A percentile compares a stretch with the other conserved stretches of the same genome.
phyloP scores from a whole-genome alignment of 1,140 invertebrate genomes.

The Drosophila sp. region DNA sequence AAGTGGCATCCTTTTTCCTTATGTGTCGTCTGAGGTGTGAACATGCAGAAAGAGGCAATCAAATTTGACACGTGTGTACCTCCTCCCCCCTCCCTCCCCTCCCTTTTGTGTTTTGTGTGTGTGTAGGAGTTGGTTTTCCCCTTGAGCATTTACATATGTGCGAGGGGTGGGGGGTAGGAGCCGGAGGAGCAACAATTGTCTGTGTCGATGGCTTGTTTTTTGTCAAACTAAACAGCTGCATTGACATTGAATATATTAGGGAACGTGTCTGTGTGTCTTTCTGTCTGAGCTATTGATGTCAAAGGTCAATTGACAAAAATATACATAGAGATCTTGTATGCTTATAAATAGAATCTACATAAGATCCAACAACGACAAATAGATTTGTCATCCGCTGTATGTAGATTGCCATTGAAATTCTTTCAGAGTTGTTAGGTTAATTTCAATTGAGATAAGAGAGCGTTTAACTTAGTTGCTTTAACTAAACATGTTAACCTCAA shows the following conservation, averaged over 20 bases:
- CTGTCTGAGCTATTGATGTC: not conserved
- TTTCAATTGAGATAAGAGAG: too few species aligned
- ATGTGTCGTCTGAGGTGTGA: slow-evolving; percentile 1
- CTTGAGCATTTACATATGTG: slow-evolving; percentile 1
- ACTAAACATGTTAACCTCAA: too few species aligned
- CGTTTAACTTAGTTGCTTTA: too few species aligned
- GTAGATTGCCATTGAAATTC: not conserved
- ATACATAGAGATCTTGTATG: not conserved
- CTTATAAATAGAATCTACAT: not conserved
- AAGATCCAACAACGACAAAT: not conserved
- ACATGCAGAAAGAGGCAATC: slow-evolving; percentile 43
- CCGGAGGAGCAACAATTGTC: slow-evolving; percentile 34
- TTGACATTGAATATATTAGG: slow-evolving; percentile 67
- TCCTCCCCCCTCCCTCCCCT: slow-evolving; percentile 1
- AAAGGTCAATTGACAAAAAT: slow-evolving; percentile 38
- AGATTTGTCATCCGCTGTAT: too few species aligned
- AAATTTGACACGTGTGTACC: slow-evolving; percentile 56
- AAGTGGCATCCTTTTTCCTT: slow-evolving; percentile 16
- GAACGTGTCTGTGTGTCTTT: slow-evolving; percentile 24
- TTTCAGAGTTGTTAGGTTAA: too few species aligned
- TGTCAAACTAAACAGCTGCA: slow-evolving; percentile 70
- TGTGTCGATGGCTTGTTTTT: slow-evolving; percentile 51
- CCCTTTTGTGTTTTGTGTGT: slow-evolving; percentile 13
- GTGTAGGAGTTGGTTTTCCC: slow-evolving; percentile 21
- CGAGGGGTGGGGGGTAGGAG: not conserved